A percentile compares a stretch with the other conserved stretches of the same genome.
These are phyloP conservation scores for Urocyon cinereoargenteus DNA, from an alignment of 2,797 vertebrate genomes.

Conservation along the genomic window DNA sequence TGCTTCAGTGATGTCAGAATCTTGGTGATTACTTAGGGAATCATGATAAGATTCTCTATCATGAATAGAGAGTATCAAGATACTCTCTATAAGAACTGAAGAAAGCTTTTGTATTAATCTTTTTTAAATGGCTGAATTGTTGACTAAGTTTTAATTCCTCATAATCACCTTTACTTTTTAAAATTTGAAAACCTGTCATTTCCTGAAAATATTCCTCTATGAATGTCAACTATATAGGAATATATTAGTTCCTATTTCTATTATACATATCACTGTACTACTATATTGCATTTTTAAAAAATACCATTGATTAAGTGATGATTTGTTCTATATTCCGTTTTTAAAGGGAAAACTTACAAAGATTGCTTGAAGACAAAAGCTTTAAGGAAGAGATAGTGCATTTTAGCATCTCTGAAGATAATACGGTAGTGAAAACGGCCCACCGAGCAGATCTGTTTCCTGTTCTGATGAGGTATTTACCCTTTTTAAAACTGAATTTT, in stretches of 20 bases:
- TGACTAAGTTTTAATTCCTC: neutral
- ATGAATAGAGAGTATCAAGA: no score
- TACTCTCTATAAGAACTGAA: neutral
- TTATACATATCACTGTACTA: neutral
- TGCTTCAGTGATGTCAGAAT: neutral
- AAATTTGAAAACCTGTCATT: neutral
- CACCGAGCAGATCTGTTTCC: slow-evolving; percentile 94
- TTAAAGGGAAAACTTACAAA: slow-evolving; percentile 95
- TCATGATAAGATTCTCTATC: no score
- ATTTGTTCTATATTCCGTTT: slow-evolving; percentile 47
- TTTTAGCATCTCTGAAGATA: slow-evolving; percentile 97
- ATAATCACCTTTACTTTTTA: slow-evolving; percentile 12
- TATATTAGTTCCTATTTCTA: neutral
- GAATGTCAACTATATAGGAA: neutral
- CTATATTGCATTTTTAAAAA: neutral
- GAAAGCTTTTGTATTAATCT: neutral
- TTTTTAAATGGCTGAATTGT: neutral
- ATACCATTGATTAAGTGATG: neutral
- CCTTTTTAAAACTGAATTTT: neutral
- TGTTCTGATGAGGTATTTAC: slow-evolving; percentile 95
- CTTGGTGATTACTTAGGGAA: neutral
- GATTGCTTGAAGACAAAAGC: slow-evolving; percentile 95
- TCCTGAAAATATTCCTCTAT: neutral
- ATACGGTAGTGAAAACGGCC: slow-evolving; percentile 89
- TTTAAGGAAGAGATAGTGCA: slow-evolving; percentile 98